Conservation (phyloP, 1,140 invertebrate genomes). For the Procambarus clarkii region DNA sequence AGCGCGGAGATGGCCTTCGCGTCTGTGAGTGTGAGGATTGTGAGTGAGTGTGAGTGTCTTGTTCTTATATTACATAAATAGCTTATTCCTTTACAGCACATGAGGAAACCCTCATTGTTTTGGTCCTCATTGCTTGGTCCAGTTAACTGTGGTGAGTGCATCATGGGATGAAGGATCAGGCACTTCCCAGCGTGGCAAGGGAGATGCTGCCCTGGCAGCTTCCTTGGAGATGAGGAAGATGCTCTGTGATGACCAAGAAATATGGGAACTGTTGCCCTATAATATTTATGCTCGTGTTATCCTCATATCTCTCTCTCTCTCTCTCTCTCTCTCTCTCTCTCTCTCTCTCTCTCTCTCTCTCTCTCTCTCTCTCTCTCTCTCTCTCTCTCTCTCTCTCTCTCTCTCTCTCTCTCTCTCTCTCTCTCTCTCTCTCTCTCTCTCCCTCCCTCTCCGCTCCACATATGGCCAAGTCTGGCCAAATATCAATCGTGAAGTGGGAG, state of each 20-base stretch:
- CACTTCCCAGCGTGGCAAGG: too few relatives aligned
- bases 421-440: slow-evolving; percentile 22
- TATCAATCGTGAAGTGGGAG: not conserved
- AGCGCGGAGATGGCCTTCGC: too few relatives aligned
- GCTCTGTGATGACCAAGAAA: too few relatives aligned
- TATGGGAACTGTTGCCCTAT: too few relatives aligned
- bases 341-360: slow-evolving; percentile 12
- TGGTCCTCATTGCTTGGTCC: not conserved
- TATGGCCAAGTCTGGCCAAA: not conserved
- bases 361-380: slow-evolving; percentile 19
- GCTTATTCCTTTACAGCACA: not conserved
- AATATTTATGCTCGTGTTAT: too few relatives aligned
- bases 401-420: slow-evolving; percentile 27
- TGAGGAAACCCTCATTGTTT: not conserved
- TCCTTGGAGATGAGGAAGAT: too few relatives aligned
- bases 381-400: not conserved
- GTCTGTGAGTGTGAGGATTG: too few relatives aligned
- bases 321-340: slow-evolving; percentile 2
- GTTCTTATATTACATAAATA: not conserved
- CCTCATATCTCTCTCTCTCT: not conserved
- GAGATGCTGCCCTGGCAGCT: too few relatives aligned
- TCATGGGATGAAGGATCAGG: too few relatives aligned
- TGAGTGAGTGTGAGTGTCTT: too few relatives aligned
- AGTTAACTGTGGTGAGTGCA: not conserved
- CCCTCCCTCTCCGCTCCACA: not conserved